A percentile compares a stretch with the other conserved stretches of the same genome.
phyloP scores from a whole-genome alignment of 2,113 vertebrate genomes.

The Butorides virescens region DNA sequence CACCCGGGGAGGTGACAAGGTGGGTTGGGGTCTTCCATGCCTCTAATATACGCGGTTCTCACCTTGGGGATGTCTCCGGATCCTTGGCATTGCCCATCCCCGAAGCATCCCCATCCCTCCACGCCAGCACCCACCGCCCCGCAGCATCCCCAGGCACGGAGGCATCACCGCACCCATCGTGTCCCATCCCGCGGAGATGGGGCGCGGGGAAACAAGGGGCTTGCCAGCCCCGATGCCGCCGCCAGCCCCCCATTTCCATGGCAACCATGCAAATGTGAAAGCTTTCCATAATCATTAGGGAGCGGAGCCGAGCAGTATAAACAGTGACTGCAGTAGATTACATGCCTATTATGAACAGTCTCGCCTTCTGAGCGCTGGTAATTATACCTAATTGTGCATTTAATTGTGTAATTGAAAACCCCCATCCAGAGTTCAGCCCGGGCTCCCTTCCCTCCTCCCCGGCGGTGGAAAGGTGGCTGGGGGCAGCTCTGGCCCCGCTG shows the following conservation, averaged over 20 bases:
- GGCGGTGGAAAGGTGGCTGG: fast-evolving
- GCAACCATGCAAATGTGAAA: conserved; percentile 76
- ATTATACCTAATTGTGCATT: conserved; percentile 84
- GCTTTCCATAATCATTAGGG: conserved; percentile 76
- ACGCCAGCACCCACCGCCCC: fast-evolving
- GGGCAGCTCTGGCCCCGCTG: not conserved
- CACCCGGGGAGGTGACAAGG: fast-evolving
- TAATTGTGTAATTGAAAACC: conserved; percentile 84
- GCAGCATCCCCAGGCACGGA: fast-evolving
- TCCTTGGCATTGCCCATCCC: fast-evolving
- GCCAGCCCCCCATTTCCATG: conserved; percentile 71
- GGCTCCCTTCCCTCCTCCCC: not conserved
- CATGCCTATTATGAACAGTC: conserved; percentile 77
- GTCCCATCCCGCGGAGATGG: fast-evolving
- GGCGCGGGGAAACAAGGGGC: not conserved
- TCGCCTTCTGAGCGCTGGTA: conserved; percentile 74
- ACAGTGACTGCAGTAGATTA: conserved; percentile 81
- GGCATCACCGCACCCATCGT: fast-evolving
- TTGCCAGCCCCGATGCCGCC: conserved; percentile 8
- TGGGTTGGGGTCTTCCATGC: fast-evolving
- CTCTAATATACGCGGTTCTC: fast-evolving
- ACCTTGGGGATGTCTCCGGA: fast-evolving
- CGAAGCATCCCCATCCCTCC: not conserved
- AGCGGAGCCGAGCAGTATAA: conserved; percentile 71
- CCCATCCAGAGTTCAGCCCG: conserved; percentile 59